Conservation (phyloP, 2,797 vertebrate genomes). For the Siniperca scherzeri region DNA sequence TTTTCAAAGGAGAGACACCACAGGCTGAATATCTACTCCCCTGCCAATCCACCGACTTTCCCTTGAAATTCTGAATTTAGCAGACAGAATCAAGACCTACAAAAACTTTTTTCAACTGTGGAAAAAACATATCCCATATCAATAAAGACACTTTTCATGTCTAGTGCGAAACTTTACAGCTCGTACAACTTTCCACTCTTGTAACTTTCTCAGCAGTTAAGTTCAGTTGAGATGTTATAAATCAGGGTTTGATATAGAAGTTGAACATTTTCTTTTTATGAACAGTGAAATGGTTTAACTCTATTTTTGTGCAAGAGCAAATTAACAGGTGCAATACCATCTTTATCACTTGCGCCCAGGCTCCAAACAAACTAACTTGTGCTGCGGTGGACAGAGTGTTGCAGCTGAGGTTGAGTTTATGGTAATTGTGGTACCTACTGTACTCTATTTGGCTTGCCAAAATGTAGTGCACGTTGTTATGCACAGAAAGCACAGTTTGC, state of each 20-base stretch:
- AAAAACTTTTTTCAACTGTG: neutral
- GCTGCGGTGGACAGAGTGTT: neutral
- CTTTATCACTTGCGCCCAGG: neutral
- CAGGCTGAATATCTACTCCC: conserved; percentile 39
- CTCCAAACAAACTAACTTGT: neutral
- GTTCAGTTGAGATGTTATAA: neutral
- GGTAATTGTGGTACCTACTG: neutral
- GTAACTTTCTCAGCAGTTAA: conserved; percentile 34
- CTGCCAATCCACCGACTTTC: conserved; percentile 4
- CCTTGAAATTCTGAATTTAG: conserved; percentile 42
- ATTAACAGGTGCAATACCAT: neutral
- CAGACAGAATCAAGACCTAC: conserved; percentile 27
- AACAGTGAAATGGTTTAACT: neutral
- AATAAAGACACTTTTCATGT: conserved; percentile 45
- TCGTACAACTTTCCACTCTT: conserved; percentile 28
- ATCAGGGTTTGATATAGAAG: conserved; percentile 2
- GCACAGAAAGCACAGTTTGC: neutral
- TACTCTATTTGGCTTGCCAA: neutral
- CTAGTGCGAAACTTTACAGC: conserved; percentile 34
- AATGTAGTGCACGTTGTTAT: neutral
- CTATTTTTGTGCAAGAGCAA: conserved; percentile 4
- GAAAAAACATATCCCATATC: conserved; percentile 16
- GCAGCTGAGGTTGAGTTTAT: neutral
- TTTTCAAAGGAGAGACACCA: conserved; percentile 35
- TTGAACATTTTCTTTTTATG: neutral